phyloP scores from a whole-genome alignment of 2,888 invertebrate species.

The Mimumesa dahlbomi region DNA sequence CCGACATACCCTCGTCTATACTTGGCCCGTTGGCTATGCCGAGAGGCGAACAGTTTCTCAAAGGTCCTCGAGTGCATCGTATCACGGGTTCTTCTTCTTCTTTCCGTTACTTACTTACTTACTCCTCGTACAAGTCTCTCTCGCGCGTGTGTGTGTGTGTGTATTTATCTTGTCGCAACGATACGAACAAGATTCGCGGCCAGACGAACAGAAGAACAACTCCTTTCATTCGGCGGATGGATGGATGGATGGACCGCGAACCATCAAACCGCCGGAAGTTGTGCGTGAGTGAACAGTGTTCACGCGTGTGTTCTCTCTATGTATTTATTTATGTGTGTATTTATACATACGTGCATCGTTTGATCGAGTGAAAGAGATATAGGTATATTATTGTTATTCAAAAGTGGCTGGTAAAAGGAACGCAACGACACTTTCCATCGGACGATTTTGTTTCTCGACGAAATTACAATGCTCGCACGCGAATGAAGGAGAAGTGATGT shows the following conservation, averaged over 20 bases:
- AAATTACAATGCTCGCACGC: constrained; percentile 27
- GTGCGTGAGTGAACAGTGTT: not conserved
- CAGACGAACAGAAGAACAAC: constrained; percentile 42
- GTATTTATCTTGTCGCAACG: constrained; percentile 43
- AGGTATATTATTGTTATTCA: not conserved
- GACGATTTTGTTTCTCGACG: too few species aligned
- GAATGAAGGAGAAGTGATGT: constrained; percentile 65
- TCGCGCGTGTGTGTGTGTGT: constrained; percentile 21
- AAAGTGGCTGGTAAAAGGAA: too few species aligned
- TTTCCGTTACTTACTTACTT: constrained; percentile 10
- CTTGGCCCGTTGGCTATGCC: constrained; percentile 73
- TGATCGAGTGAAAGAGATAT: not conserved
- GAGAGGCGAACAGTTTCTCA: constrained; percentile 73
- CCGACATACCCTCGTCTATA: constrained; percentile 67
- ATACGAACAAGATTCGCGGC: constrained; percentile 34
- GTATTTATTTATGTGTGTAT: not conserved
- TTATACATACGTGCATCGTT: too few species aligned
- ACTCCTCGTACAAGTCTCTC: constrained; percentile 25
- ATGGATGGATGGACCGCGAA: constrained; percentile 15
- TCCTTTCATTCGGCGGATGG: constrained; percentile 51
- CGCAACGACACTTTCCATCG: too few species aligned
- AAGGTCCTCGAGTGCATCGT: constrained; percentile 77
- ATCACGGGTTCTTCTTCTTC: constrained; percentile 53
- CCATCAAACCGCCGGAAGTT: constrained; percentile 29
- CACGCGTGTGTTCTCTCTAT: not conserved